Percentiles rank a stretch among this genome's conserved stretches.
These are phyloP conservation scores for Homarus gammarus DNA, from an alignment of 2,888 invertebrate species.

Conservation along the genomic window DNA sequence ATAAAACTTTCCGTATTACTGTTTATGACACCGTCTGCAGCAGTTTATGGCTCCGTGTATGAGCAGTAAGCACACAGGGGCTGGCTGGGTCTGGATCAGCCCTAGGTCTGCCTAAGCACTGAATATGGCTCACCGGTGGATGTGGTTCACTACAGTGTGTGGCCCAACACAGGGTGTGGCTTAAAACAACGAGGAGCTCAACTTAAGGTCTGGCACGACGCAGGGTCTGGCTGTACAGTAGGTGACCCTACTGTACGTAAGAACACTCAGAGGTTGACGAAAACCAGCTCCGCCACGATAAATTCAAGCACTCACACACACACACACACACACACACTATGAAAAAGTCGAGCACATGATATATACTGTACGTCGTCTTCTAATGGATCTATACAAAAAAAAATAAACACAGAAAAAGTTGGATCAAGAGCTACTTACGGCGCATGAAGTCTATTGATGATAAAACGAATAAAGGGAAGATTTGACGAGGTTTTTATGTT, in stretches of 20 bases:
- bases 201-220: neutral
- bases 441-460: neutral
- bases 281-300: conserved; percentile 24
- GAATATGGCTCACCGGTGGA: conserved; percentile 19
- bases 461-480: neutral
- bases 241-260: conserved; percentile 23
- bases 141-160: conserved; percentile 4
- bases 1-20: conserved; percentile 32
- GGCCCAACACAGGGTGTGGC: neutral
- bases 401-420: conserved; percentile 13
- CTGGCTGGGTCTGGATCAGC: conserved; percentile 25
- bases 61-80: conserved; percentile 11
- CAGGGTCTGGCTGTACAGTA: neutral
- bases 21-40: conserved; percentile 51
- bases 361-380: neutral
- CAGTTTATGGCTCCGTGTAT: conserved; percentile 42
- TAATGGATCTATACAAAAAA: neutral
- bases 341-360: conserved; percentile 10
- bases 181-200: neutral
- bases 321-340: neutral
- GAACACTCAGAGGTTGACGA: conserved; percentile 24
- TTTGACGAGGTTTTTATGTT: too few relatives aligned
- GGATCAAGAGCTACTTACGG: neutral
- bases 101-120: conserved; percentile 14
- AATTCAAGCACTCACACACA: conserved; percentile 24